Evolutionary conservation across 2,797 vertebrate species (phyloP), one percentile per base, ranked within the genome.

Genomic region (Ciconia nigra): DNA sequence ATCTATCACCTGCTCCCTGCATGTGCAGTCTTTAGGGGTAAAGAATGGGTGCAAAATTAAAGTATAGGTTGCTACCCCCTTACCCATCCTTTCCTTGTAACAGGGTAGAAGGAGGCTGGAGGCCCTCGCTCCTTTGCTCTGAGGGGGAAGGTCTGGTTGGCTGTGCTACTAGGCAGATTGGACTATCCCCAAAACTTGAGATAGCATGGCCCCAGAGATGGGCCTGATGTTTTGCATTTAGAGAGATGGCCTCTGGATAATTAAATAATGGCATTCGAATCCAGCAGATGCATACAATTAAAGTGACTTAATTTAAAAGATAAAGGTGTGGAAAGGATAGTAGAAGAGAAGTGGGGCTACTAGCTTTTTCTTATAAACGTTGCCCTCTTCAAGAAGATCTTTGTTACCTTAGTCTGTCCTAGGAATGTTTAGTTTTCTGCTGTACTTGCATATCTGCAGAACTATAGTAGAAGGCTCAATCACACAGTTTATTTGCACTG

Each of bases 1-100:
- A 59, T 14, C 22, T 37, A 5, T 22, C 39, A 15, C 24, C 39
- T 20, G 12, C 15, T 73, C 44, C 33, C 67, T 42, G 29, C 14
- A 11, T 0, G 4, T 52, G 35, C 2, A 0, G 2, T 62, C 39
- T 35, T 13, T 2, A 52, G 8, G 6, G 46, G n/a, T 71, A 61
- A 79, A 52, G 54, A 67, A 52, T 3, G 11, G 11, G 4, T 61
- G 22, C 11, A 44, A 71, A 62, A 79, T 57, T 58, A 14, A 58
- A 55, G 35, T 14, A 33, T 0, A 47, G 21, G 16, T 61, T 63
- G 26, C 28, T n/a, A 11, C 13, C 7, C 20, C 4, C 5, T 49
- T 37, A 39, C 28, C 10, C 10, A 35, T 29, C 35, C 11, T 42
- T 31, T 46, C 7, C 2, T 0, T 35, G 7, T n/a, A 42, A 31